phyloP scores from a whole-genome alignment of 1,140 invertebrate species.

The Bombus difficillimus region DNA sequence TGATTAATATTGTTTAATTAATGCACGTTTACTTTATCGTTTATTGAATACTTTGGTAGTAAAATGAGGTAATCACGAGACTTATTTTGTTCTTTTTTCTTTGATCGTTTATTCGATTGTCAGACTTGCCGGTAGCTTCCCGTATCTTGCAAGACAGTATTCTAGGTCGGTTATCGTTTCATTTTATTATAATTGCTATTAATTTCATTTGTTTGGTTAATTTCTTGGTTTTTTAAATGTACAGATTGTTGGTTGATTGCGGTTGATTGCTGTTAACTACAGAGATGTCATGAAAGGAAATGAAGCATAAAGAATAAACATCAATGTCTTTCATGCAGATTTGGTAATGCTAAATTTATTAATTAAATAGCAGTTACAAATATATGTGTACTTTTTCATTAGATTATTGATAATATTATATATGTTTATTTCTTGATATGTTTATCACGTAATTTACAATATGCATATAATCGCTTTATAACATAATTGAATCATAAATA shows the following conservation, averaged over 20 bases:
- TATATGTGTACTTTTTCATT: too few relatives aligned
- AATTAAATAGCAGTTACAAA: too few relatives aligned
- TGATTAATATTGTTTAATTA: background rate
- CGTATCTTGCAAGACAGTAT: background rate
- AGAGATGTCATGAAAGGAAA: background rate
- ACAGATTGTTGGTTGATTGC: background rate
- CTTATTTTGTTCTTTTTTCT: background rate
- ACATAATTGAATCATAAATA: too few relatives aligned
- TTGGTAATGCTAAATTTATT: too few relatives aligned
- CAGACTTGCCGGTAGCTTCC: background rate
- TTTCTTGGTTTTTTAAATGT: background rate
- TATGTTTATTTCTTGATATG: background rate
- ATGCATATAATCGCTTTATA: background rate
- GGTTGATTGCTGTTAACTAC: background rate
- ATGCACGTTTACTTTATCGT: background rate
- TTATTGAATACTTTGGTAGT: background rate
- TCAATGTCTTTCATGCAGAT: too few relatives aligned
- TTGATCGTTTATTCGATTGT: background rate
- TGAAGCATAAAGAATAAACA: background rate
- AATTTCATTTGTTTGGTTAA: background rate
- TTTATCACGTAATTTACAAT: background rate
- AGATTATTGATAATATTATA: too few relatives aligned
- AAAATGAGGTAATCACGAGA: background rate
- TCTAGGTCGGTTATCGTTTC: background rate
- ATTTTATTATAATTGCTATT: background rate